These are phyloP conservation scores for Periparus ater DNA, from an alignment of 2,797 vertebrate genomes.

Conservation along the genomic window DNA sequence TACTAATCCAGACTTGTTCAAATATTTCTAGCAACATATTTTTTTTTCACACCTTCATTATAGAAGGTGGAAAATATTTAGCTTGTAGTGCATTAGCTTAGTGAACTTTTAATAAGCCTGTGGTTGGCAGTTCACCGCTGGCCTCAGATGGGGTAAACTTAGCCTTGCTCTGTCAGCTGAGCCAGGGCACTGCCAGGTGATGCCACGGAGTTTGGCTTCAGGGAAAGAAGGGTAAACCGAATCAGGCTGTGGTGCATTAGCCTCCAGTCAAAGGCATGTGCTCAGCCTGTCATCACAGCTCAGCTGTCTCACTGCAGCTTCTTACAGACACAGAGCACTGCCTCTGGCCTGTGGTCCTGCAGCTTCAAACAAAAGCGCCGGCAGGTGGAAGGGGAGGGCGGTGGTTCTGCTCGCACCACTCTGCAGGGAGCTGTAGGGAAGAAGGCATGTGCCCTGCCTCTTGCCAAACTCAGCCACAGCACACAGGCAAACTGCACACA, in stretches of 20 bases:
- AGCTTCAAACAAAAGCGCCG: not conserved
- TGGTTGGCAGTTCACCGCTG: not conserved
- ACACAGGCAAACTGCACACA: not conserved
- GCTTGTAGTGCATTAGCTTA: not conserved
- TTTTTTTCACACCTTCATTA: not conserved
- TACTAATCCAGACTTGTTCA: not conserved
- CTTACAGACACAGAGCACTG: not conserved
- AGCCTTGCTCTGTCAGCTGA: not conserved
- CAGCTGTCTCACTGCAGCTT: not conserved
- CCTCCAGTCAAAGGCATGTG: not conserved
- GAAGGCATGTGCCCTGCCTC: fast-evolving
- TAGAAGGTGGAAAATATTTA: not conserved
- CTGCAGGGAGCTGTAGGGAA: not conserved
- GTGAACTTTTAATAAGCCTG: not conserved
- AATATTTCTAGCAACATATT: not conserved
- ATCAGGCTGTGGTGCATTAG: not conserved
- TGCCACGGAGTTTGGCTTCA: not conserved
- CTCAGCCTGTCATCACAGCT: not conserved
- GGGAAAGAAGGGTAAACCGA: not conserved
- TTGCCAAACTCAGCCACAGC: not conserved
- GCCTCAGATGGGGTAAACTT: not conserved
- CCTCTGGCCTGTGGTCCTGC: not conserved
- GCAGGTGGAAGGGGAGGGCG: not conserved
- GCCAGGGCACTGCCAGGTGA: not conserved
- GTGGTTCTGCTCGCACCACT: not conserved